Evolutionary conservation across 1,140 invertebrate species (phyloP), one percentile per base, ranked within the genome.

Genomic region (Dendrolimus punctatus): DNA sequence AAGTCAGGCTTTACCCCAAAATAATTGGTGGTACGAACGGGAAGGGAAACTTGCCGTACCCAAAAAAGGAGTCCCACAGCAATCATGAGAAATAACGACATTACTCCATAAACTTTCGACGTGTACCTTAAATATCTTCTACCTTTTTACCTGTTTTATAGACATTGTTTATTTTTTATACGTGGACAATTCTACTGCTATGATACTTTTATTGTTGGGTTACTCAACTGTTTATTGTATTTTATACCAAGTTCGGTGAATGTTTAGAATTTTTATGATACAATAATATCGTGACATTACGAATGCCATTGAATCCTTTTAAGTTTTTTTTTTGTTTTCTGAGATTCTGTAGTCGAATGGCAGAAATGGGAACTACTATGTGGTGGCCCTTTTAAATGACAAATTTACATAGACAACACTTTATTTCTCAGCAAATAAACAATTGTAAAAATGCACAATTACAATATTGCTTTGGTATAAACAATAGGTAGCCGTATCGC

Each of bases 171-270:
- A 71, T 75, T 73, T 69, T 64, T 64, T 68, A 60, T 61, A 68
- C 68, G 67, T 66, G 65, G 61, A 58, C 62, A 52, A 58, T 73
- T 71, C 62, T 42, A 44, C 57, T 48, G 49, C 58, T 71, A 68
- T 71, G 64, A 68, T 68, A 65, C 72, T 76, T 74, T 77, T 77
- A 80, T 76, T 70, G 66, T 67, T 59, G 72, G 66, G 62, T 73
- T 62, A 68, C 67, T 50, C 59, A 58, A 66, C 57, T 52, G 50
- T 58, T 60, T 60, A 61, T 60, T 53, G 62, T 67, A 60, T 71
- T 76, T 69, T 70, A 64, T 73, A 71, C 39, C 39, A 8, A n/a
- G 62, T 71, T 73, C 51, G 48, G 51, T 62, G 46, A 55, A 62
- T 53, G 64, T 53, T 66, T 60, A 67, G 60, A 75, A 71, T 68